Base-by-base conservation (phyloP, 2,113 vertebrate genomes). In the Alectura lathami region DNA sequence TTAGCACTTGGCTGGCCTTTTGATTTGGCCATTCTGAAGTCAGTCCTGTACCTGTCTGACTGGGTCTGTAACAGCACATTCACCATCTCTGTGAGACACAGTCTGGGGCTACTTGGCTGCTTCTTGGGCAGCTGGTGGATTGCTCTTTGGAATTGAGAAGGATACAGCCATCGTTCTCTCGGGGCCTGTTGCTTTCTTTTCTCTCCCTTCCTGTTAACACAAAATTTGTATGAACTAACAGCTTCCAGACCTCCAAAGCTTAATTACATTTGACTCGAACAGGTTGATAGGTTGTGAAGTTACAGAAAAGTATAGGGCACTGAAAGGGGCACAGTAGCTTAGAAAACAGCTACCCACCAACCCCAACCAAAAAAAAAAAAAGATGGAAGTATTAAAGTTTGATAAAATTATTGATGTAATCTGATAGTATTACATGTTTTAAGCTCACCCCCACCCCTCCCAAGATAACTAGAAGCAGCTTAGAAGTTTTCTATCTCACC, bases 11-110 rank as follows among this genome's bases (percentile, higher is more conserved):
- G 29, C 10, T 54, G 29, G 17, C 29, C 29, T 54, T 54, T 54
- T 9, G 27, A 30, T 30, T 17, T 54, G 51, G 16, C 51, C 27
- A 10, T 54, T 17, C 29, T 54, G 51, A 29, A 16, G 16, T 30
- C 53, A 82, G 72, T 60, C 66, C 27, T 60, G 18, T 54, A 29
- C 20, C 30, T 53, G 53, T 59, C n/a, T 1, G 2, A 2, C 63
- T 60, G 26, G n/a, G 34, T 29, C 6, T 10, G 7, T 59, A 50
- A n/a, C 29, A 32, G 32, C 0, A 0, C 15, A 12, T 22, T 13
- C 10, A 11, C 13, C 48, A 32, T 21, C 13, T 47, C 38, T 64
- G 47, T 17, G 69, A n/a, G 64, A 24, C 8, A 24, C 8, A 42
- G 27, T 8, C 24, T 42, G n/a, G 29, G 53, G 22, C 9, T 43